A percentile compares a stretch with the other conserved stretches of the same genome.
phyloP scores from a whole-genome alignment of 2,888 invertebrate genomes.

The Clanis bilineata region DNA sequence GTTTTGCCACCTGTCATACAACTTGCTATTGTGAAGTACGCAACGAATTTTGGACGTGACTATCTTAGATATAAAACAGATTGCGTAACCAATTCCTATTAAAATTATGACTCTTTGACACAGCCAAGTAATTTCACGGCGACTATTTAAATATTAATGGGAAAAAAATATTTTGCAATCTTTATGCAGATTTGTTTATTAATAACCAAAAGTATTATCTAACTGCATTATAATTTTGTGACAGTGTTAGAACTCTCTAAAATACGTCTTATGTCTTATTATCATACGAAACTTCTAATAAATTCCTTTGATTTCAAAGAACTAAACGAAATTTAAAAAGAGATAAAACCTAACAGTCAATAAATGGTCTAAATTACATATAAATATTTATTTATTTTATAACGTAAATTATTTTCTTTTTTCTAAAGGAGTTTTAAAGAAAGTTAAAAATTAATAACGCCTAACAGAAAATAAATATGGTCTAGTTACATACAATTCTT shows the following conservation, averaged over 20 bases:
- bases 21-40: slow-evolving; percentile 1
- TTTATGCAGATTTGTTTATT: background rate
- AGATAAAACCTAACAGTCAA: no score
- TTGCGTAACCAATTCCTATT: slow-evolving; percentile 9
- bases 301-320: background rate
- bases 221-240: background rate
- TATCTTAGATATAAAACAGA: background rate
- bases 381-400: no score
- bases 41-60: background rate
- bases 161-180: background rate
- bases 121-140: background rate
- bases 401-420: no score
- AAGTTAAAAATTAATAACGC: no score
- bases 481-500: no score
- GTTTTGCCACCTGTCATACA: slow-evolving; percentile 1
- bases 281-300: background rate
- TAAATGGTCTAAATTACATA: no score
- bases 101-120: background rate
- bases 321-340: background rate
- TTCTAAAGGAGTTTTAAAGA: no score
- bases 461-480: no score
- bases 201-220: background rate
- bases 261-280: background rate
- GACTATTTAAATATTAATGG: background rate
- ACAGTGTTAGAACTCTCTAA: background rate